These are phyloP conservation scores for Drosophila subobscura DNA, from an alignment of 1,140 invertebrate genomes.

Conservation along the genomic window DNA sequence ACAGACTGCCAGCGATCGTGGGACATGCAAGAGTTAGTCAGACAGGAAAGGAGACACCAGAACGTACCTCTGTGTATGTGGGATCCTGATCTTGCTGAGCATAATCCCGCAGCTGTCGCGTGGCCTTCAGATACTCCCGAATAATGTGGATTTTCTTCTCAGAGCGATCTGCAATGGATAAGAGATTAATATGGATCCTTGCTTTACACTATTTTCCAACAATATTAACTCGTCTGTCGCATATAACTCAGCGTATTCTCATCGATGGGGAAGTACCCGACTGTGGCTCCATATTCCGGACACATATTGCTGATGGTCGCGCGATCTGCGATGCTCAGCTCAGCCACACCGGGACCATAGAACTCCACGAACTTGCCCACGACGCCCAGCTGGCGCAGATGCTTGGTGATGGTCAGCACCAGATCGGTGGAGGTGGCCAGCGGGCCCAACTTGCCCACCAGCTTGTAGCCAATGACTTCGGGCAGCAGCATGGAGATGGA, in stretches of 20 bases:
- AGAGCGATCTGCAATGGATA: conserved; percentile 88
- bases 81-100: conserved; percentile 91
- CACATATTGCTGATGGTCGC: conserved; percentile 99
- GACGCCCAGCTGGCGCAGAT: conserved; percentile 96
- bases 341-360: conserved; percentile 95
- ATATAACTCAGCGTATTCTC: conserved; percentile 93
- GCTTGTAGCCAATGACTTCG: conserved; percentile 97
- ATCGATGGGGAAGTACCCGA: conserved; percentile 98
- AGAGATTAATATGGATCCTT: not conserved
- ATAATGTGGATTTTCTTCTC: conserved; percentile 93
- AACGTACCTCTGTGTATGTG: conserved; percentile 89
- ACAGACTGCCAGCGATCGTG: conserved; percentile 86
- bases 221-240: conserved; percentile 91
- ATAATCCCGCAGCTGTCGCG: conserved; percentile 94
- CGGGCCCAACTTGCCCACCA: conserved; percentile 91
- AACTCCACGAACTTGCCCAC: conserved; percentile 99
- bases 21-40: not conserved
- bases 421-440: conserved; percentile 98
- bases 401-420: conserved; percentile 98
- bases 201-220: not conserved
- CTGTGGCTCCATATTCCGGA: conserved; percentile 98
- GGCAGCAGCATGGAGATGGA: conserved; percentile 98
- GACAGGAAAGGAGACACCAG: not conserved
- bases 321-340: conserved; percentile 96
- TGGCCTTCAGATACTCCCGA: conserved; percentile 92